A percentile compares a stretch with the other conserved stretches of the same genome.
Conservation (phyloP, 2,888 invertebrate genomes). For the Pinctada fucata region DNA sequence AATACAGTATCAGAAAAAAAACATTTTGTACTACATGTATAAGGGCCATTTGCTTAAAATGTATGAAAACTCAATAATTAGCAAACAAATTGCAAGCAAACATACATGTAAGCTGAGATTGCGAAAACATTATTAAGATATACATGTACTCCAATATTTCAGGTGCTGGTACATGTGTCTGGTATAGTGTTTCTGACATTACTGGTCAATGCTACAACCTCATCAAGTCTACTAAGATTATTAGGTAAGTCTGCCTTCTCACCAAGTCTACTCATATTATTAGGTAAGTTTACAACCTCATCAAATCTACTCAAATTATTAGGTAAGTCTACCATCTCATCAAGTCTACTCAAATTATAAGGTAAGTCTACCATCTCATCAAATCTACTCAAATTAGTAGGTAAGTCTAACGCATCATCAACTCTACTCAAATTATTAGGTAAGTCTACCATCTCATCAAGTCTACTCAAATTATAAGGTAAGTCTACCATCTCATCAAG, state of each 20-base stretch:
- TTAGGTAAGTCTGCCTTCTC: slow-evolving; percentile 76
- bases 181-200: slow-evolving; percentile 81
- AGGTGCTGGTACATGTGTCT: slow-evolving; percentile 80
- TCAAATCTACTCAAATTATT: slow-evolving; percentile 79
- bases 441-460: slow-evolving; percentile 53
- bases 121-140: no score
- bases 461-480: slow-evolving; percentile 80
- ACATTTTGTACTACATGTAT: no score
- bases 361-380: slow-evolving; percentile 80
- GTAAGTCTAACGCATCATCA: slow-evolving; percentile 81
- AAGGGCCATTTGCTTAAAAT: no score
- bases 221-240: slow-evolving; percentile 79
- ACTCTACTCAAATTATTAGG: slow-evolving; percentile 80
- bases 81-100: no score
- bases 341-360: slow-evolving; percentile 77
- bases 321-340: slow-evolving; percentile 71
- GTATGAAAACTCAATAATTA: no score
- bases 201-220: slow-evolving; percentile 81
- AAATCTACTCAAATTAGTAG: slow-evolving; percentile 79
- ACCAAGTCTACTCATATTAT: slow-evolving; percentile 76
- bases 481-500: slow-evolving; percentile 81
- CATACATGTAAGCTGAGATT: no score
- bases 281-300: slow-evolving; percentile 82
- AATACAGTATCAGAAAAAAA: no score
- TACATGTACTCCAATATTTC: slow-evolving; percentile 9